Conservation (phyloP, 2,888 invertebrate species). For the Pachycephus smyrnensis region DNA sequence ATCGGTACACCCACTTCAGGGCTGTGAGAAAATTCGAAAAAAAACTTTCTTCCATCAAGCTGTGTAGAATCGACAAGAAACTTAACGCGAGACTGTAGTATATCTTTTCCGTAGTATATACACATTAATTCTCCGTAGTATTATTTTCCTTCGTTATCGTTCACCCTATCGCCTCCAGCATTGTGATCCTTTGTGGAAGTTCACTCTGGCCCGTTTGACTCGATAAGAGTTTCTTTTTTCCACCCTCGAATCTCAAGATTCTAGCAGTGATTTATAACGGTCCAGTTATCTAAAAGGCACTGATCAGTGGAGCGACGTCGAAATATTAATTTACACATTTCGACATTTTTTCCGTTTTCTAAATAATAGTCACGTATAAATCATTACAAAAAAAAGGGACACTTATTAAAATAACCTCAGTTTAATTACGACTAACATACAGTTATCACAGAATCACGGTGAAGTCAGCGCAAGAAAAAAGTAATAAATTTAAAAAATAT, state of each 20-base stretch:
- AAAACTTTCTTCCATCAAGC: background rate
- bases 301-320: conserved; percentile 43
- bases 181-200: conserved; percentile 15
- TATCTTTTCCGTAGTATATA: background rate
- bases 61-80: background rate
- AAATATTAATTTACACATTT: conserved; percentile 22
- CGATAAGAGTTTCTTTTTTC: conserved; percentile 23
- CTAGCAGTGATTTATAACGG: conserved; percentile 38
- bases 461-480: background rate
- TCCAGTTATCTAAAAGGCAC: conserved; percentile 44
- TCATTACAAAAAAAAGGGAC: background rate
- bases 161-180: conserved; percentile 1
- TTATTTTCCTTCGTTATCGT: background rate
- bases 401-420: background rate
- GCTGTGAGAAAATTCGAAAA: background rate
- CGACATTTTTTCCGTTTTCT: background rate
- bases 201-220: conserved; percentile 14
- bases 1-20: conserved; percentile 6
- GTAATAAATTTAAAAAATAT: background rate
- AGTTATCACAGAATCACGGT: background rate
- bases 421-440: background rate
- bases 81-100: background rate
- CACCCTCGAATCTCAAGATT: conserved; percentile 7
- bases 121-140: background rate
- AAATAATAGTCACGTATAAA: background rate